Conservation (phyloP, 2,888 invertebrate genomes). For the Apotomis capreana region DNA sequence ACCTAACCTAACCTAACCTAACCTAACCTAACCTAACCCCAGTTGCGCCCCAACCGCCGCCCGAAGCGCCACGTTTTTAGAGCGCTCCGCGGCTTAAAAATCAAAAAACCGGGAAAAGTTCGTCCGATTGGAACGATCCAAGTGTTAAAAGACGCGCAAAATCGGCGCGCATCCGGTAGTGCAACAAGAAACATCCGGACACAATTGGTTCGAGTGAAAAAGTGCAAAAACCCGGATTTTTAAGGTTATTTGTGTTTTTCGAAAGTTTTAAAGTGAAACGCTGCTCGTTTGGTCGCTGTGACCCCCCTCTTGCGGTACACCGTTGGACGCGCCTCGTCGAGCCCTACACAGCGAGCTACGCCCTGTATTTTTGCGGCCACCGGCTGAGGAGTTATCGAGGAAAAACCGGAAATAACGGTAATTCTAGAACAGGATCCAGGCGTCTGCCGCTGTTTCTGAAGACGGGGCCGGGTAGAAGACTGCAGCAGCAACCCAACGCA, state of each 20-base stretch:
- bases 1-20: slow-evolving; percentile 44
- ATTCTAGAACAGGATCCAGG: too few species aligned
- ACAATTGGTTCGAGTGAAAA: not conserved
- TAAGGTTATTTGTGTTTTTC: not conserved
- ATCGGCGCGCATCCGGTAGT: too few species aligned
- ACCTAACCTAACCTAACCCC: slow-evolving; percentile 49
- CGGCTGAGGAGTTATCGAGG: too few species aligned
- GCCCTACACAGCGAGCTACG: too few species aligned
- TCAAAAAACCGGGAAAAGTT: not conserved
- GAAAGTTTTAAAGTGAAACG: not conserved
- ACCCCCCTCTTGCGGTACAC: not conserved
- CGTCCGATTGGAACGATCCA: too few species aligned
- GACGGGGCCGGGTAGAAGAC: too few species aligned
- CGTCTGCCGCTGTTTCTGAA: too few species aligned
- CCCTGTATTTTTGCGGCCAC: too few species aligned
- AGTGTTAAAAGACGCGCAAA: too few species aligned
- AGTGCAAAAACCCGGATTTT: not conserved
- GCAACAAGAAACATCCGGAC: not conserved
- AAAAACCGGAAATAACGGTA: too few species aligned
- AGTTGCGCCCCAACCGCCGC: not conserved
- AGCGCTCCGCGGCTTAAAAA: not conserved
- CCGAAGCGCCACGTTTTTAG: not conserved
- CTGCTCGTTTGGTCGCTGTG: not conserved
- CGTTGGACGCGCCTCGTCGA: too few species aligned
- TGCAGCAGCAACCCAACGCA: too few species aligned